Conservation (phyloP, 2,113 vertebrate species). For the Ellobius talpinus region DNA sequence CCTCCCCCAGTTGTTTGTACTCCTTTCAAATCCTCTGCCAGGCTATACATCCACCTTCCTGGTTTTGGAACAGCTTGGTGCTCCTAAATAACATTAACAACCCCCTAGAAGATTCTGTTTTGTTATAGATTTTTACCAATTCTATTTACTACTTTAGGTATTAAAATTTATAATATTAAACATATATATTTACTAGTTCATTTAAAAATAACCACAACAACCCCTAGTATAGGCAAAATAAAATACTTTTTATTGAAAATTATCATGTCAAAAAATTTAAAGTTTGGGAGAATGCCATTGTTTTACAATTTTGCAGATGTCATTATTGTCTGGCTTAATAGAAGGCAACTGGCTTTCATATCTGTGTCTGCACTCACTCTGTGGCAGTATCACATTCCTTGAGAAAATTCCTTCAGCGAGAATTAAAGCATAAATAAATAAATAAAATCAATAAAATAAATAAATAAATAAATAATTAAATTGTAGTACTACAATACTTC, state of each 20-base stretch:
- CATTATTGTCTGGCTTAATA: conserved; percentile 15
- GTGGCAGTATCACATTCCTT: neutral
- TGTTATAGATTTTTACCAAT: neutral
- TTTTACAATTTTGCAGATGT: conserved; percentile 27
- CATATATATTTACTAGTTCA: conserved; percentile 6
- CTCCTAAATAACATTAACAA: conserved; percentile 5
- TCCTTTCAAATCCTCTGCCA: neutral
- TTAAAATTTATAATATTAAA: neutral
- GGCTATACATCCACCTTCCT: neutral
- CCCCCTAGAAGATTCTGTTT: neutral
- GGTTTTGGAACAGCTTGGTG: neutral
- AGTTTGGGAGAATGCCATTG: neutral
- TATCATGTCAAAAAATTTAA: neutral
- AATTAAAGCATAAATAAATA: no score
- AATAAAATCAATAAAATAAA: no score
- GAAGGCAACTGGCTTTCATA: conserved; percentile 8
- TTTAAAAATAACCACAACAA: conserved; percentile 8
- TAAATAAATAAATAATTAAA: no score
- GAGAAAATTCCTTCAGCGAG: conserved; percentile 24
- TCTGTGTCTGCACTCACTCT: conserved; percentile 1
- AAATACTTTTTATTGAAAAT: conserved; percentile 25
- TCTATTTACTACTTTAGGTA: neutral
- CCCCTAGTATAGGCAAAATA: neutral
- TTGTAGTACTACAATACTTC: neutral
- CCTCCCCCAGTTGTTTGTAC: neutral